Base-by-base conservation (phyloP, 1,140 invertebrate genomes). In the Zaprionus tsacasi region DNA sequence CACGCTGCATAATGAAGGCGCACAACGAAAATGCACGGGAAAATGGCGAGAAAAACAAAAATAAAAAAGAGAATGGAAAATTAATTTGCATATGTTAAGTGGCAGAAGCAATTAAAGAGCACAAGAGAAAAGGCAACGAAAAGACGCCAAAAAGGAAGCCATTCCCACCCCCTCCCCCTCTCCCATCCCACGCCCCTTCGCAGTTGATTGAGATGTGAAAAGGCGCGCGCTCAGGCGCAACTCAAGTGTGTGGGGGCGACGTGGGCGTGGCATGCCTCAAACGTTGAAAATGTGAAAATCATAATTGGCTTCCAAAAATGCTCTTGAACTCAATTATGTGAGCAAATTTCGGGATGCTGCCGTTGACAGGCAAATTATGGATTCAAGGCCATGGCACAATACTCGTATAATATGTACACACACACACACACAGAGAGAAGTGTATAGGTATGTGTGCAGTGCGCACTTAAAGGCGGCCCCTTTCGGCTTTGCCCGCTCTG, bases 61-160 rank as follows among this genome's bases (percentile, higher is more conserved):
- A 78, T 57, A 33, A 25, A 48, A 55, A 66, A 58, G 63, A 76
- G 59, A 83, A 81, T 78, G 64, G 67, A 85, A 45, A 89, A 85
- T 89, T 76, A 81, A 89, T 89, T 89, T 90, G 85, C 85, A 89
- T 89, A 89, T 83, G 85, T 90, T 89, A 89, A 89, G 85, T 89
- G 85, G 85, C 78, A 89, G 78, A 74, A 82, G 85, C 85, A 89
- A 89, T 89, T 89, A 89, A 89, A 81, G 83, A 30, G 21, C 17
- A 69, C 36, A 57, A 64, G 27, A 36, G 27, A 36, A 52, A 40
- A 50, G 15, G 38, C 56, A 45, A 60, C 64, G 56, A 70, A 59
- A 61, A 75, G 57, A 33, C 11, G n/a, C n/a, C 11, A 63, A 35
- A 27, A 17, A 21, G 17, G 55, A 21, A 48, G 21, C 21, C 21